Evolutionary conservation across 2,888 invertebrate genomes (phyloP).

Genomic region (Pseudolycoriella hygida): DNA sequence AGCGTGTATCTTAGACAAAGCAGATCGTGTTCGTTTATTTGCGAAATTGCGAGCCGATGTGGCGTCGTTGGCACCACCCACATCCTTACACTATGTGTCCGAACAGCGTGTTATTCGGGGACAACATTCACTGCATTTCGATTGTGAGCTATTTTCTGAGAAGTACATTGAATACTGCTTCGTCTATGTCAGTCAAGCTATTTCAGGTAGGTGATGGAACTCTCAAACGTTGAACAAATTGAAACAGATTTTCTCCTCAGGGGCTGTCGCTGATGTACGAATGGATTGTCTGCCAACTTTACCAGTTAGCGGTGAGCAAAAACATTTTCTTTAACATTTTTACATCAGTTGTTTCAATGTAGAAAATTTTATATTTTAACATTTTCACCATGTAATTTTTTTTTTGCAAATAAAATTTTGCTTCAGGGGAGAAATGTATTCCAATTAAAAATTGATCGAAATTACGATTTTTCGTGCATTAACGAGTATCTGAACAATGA

Average conservation of each 20-base stretch:
- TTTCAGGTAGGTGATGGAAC: constrained; percentile 30
- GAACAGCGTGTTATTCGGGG: constrained; percentile 49
- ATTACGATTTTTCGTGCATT: constrained; percentile 3
- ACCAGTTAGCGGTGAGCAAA: constrained; percentile 51
- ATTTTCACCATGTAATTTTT: too few species aligned
- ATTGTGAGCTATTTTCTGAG: constrained; percentile 68
- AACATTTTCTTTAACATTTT: too few species aligned
- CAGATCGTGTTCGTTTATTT: constrained; percentile 63
- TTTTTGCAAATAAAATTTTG: neutral
- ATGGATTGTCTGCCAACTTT: constrained; percentile 73
- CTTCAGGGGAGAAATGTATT: neutral
- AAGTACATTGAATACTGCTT: constrained; percentile 75
- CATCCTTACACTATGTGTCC: constrained; percentile 40
- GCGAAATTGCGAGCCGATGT: constrained; percentile 55
- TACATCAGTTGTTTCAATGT: too few species aligned
- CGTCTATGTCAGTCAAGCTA: constrained; percentile 71
- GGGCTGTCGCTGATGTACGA: constrained; percentile 67
- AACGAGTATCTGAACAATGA: too few species aligned
- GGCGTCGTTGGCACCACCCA: constrained; percentile 46
- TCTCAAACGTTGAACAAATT: too few species aligned
- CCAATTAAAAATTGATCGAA: neutral
- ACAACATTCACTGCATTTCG: constrained; percentile 57
- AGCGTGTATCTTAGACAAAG: constrained; percentile 56
- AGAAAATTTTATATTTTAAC: neutral
- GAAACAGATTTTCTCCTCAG: constrained; percentile 23